Percentiles rank a stretch among this genome's conserved stretches.
Conservation (phyloP, 1,140 invertebrate genomes). For the Lucilia sericata region DNA sequence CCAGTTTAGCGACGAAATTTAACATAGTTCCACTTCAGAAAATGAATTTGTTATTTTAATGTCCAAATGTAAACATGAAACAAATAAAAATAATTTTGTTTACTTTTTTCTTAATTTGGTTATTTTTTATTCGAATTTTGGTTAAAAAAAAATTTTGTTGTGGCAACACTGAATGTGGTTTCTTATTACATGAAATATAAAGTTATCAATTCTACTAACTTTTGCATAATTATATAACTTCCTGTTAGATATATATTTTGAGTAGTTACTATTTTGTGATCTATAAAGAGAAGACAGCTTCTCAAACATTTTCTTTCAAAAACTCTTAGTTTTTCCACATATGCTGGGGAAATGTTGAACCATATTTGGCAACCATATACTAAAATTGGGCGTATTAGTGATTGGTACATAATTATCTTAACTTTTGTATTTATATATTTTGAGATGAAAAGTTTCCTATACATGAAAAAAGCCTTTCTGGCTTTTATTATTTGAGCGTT, state of each 20-base stretch:
- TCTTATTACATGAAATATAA: background rate
- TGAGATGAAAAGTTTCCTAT: background rate
- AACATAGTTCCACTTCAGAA: too few species aligned
- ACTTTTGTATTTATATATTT: constrained; percentile 17
- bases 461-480: constrained; percentile 18
- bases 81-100: too few species aligned
- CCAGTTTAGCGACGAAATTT: too few species aligned
- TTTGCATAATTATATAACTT: background rate
- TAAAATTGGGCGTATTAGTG: constrained; percentile 23
- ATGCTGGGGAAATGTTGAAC: background rate
- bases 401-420: constrained; percentile 30
- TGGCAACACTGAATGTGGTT: too few species aligned
- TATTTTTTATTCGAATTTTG: too few species aligned
- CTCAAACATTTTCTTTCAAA: constrained; percentile 13
- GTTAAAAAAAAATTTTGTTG: too few species aligned
- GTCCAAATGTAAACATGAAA: too few species aligned
- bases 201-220: constrained; percentile 1
- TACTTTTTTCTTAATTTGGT: too few species aligned
- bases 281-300: background rate
- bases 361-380: constrained; percentile 30
- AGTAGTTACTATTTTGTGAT: constrained; percentile 6
- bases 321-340: background rate
- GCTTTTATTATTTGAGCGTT: constrained; percentile 31
- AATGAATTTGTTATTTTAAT: too few species aligned
- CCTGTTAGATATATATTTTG: constrained; percentile 11